A percentile compares a stretch with the other conserved stretches of the same genome.
phyloP scores from a whole-genome alignment of 2,888 invertebrate genomes.

The Drosophila greeni region DNA sequence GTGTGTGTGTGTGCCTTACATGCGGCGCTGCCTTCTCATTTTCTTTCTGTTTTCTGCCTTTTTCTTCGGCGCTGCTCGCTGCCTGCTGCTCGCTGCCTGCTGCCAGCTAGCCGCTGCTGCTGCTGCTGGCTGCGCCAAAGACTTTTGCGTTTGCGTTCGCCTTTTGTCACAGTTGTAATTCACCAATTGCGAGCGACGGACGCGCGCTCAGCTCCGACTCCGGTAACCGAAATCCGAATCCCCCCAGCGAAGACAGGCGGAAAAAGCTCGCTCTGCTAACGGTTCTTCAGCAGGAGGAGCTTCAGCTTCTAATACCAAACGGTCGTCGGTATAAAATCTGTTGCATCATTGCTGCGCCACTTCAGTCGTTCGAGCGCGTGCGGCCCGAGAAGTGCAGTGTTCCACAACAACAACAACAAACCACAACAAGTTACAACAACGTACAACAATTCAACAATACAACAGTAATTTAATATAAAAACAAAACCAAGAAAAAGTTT shows the following conservation, averaged over 20 bases:
- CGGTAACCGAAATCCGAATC: conserved; percentile 3
- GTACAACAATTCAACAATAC: conserved; percentile 34
- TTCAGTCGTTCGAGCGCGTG: conserved; percentile 79
- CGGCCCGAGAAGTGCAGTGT: conserved; percentile 57
- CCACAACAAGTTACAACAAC: conserved; percentile 29
- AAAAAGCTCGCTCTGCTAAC: conserved; percentile 56
- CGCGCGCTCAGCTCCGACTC: conserved; percentile 52
- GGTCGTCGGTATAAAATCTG: conserved; percentile 78
- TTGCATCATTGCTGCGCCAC: conserved; percentile 79
- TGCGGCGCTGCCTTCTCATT: conserved; percentile 31
- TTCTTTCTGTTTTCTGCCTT: conserved; percentile 24
- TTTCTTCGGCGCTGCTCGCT: conserved; percentile 40
- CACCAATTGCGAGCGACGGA: conserved; percentile 76
- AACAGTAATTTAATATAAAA: conserved; percentile 8
- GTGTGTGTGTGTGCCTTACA: conserved; percentile 49
- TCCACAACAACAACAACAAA: conserved; percentile 30
- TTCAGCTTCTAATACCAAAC: conserved; percentile 63
- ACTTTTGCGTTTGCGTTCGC: conserved; percentile 62
- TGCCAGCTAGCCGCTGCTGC: conserved; percentile 47
- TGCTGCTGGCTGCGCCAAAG: conserved; percentile 64
- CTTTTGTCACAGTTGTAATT: conserved; percentile 77
- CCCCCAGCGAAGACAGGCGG: conserved; percentile 25
- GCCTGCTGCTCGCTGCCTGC: conserved; percentile 53
- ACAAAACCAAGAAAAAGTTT: conserved; percentile 1
- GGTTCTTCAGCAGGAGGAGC: conserved; percentile 67